Conservation (phyloP, 2,113 vertebrate genomes). For the Eupsittula cactorum region DNA sequence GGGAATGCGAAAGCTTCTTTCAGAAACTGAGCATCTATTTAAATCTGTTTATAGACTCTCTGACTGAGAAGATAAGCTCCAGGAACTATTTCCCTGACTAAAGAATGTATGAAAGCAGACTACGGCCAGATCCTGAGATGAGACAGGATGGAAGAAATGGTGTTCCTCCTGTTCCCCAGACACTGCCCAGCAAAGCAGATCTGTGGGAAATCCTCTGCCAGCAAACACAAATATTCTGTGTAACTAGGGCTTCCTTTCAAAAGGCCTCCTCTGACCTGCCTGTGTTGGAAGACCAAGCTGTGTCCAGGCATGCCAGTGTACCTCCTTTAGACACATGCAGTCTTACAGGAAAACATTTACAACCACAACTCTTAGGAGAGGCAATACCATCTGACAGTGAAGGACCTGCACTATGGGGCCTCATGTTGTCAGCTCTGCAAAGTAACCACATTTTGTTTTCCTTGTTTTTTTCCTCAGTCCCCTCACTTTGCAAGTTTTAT, state of each 20-base stretch:
- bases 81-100: constrained; percentile 10
- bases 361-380: not conserved
- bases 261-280: rapidly evolving
- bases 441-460: not conserved
- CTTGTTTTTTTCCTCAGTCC: not conserved
- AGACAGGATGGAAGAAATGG: not conserved
- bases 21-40: not conserved
- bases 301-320: too few relatives aligned
- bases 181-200: not conserved
- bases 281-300: rapidly evolving
- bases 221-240: not conserved
- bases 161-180: not conserved
- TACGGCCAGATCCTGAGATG: not conserved
- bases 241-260: not conserved
- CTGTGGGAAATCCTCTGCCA: not conserved
- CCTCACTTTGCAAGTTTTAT: not conserved
- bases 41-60: constrained; percentile 58
- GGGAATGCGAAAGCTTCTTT: constrained; percentile 3
- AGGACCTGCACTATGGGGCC: not conserved
- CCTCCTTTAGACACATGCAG: rapidly evolving
- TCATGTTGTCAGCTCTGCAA: not conserved
- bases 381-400: not conserved
- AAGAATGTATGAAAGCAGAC: not conserved
- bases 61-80: constrained; percentile 41
- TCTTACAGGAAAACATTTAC: not conserved